Percentiles rank a stretch among this genome's conserved stretches.
phyloP scores from a whole-genome alignment of 2,797 vertebrate genomes.

The Phoebastria nigripes region DNA sequence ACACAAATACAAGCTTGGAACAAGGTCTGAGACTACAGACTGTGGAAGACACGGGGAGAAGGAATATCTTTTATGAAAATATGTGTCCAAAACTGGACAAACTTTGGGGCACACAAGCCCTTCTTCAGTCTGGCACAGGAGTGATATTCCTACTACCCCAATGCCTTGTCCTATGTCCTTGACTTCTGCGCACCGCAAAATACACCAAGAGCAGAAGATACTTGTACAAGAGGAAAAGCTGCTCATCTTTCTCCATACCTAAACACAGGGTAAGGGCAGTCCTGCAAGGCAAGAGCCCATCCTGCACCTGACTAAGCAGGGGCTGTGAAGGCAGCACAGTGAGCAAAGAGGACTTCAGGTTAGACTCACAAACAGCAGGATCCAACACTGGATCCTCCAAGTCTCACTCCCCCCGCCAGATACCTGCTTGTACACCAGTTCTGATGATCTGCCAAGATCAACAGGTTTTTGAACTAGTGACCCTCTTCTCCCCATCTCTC shows the following conservation, averaged over 20 bases:
- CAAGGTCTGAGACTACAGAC: neutral
- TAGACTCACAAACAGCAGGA: neutral
- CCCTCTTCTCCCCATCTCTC: neutral
- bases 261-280: neutral
- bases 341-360: neutral
- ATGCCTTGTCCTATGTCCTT: accelerated
- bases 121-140: neutral
- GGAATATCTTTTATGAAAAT: neutral
- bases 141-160: accelerated
- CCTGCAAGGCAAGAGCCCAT: neutral
- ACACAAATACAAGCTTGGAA: neutral
- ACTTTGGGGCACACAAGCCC: neutral
- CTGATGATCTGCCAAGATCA: neutral
- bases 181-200: neutral
- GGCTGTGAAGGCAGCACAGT: neutral
- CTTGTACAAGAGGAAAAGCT: neutral
- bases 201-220: neutral
- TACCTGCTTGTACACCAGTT: neutral
- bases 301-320: neutral
- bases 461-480: neutral
- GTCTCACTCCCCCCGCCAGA: too few relatives aligned
- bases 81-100: neutral
- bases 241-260: neutral
- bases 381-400: neutral
- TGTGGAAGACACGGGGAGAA: neutral